Conservation (phyloP, 2,113 vertebrate genomes). For the Zapus hudsonius region DNA sequence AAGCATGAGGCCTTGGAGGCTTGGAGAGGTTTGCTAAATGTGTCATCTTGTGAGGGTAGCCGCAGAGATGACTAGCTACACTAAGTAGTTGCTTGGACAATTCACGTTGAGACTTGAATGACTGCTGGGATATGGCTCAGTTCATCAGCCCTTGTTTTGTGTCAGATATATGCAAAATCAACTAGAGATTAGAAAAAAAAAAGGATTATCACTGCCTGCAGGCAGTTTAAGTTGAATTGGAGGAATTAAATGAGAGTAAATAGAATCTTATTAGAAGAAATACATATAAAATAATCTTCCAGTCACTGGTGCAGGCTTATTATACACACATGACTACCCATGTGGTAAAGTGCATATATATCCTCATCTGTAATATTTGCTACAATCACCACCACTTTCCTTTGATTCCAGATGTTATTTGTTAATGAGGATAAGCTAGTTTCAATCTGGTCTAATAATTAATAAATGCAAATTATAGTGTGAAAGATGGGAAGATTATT, state of each 20-base stretch:
- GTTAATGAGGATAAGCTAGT: neutral
- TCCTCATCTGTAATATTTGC: neutral
- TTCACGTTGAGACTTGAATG: neutral
- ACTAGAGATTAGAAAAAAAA: conserved; percentile 17
- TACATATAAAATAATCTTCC: neutral
- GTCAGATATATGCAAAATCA: neutral
- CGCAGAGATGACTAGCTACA: neutral
- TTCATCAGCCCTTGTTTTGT: neutral
- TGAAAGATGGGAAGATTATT: neutral
- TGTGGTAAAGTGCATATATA: neutral
- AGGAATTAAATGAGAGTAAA: neutral
- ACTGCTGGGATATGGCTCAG: neutral
- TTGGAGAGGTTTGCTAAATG: conserved; percentile 41
- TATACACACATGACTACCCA: neutral
- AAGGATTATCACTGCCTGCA: neutral
- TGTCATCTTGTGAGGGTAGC: neutral
- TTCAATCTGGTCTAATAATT: neutral
- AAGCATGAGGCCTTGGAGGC: conserved; percentile 51
- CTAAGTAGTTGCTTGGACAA: neutral
- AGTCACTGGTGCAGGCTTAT: neutral
- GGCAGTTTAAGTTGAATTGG: conserved; percentile 40
- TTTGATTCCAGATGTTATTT: neutral
- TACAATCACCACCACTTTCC: neutral
- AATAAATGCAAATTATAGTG: neutral
- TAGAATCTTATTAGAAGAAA: conserved; percentile 10